Conservation (phyloP, 2,888 invertebrate species). For the Brenthis ino region DNA sequence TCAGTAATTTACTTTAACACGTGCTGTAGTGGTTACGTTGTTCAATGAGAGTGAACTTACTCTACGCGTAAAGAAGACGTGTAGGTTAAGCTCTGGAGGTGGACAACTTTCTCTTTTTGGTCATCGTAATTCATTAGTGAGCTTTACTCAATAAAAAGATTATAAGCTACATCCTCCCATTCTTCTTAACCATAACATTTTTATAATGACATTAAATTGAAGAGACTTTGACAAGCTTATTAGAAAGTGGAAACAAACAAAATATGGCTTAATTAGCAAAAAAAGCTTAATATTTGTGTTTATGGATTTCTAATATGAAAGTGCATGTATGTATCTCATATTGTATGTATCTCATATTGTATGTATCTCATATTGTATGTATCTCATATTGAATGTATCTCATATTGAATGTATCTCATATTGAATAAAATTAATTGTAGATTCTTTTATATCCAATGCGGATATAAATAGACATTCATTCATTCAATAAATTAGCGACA, state of each 20-base stretch:
- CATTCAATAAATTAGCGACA: neutral
- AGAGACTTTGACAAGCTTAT: neutral
- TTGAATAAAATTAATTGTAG: too few relatives aligned
- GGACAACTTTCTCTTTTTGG: slow-evolving; percentile 73
- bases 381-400: too few relatives aligned
- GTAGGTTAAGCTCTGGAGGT: slow-evolving; percentile 56
- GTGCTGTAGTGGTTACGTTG: slow-evolving; percentile 37
- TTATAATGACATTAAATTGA: neutral
- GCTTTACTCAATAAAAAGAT: slow-evolving; percentile 9
- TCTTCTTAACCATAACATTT: neutral
- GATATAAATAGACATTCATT: too few relatives aligned
- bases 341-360: too few relatives aligned
- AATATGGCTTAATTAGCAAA: too few relatives aligned
- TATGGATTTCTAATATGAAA: too few relatives aligned
- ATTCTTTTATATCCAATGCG: too few relatives aligned
- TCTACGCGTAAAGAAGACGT: slow-evolving; percentile 49
- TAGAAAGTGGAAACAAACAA: neutral
- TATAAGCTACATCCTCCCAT: neutral
- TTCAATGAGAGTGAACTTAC: slow-evolving; percentile 45
- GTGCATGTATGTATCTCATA: too few relatives aligned
- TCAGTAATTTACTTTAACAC: slow-evolving; percentile 25
- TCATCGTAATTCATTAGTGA: slow-evolving; percentile 40
- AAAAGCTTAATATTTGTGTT: too few relatives aligned
- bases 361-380: too few relatives aligned
- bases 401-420: too few relatives aligned